Evolutionary conservation across 2,113 vertebrate species (phyloP), one percentile per base, ranked within the genome.

Genomic region (Sebastes schlegelii): DNA sequence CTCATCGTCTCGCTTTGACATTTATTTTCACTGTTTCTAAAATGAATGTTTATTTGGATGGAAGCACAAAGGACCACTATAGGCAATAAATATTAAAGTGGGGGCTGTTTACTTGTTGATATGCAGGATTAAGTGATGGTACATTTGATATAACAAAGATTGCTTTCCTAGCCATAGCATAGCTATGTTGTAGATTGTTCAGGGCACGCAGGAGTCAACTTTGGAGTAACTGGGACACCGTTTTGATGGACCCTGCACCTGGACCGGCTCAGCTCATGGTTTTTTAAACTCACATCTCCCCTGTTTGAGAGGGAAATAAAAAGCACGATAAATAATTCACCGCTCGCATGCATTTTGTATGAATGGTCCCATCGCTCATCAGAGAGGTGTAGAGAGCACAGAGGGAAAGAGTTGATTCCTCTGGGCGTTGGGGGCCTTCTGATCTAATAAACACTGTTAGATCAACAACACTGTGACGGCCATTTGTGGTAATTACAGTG

Each of bases 291-390:
- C 82, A 71, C 78, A 67, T 86, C 77, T 83, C 60, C 42, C 43
- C 60, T n/a, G 52, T 13, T 74, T 74, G 82, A 90, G 86, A 12
- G 77, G 42, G 72, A 82, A 88, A 90, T 84, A 85, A 92, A 94
- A 92, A 90, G 91, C 76, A 61, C 10, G 0, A 80, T 94, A 8
- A 94, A 95, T 94, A 91, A 94, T 95, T 94, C 88, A 95, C 64
- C 6, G 58, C 63, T 78, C 72, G 8, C 88, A 92, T 94, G 72
- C 82, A 94, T 93, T 93, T 92, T 92, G 70, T 66, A 91, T 91
- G 90, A 90, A 80, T 2, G 52, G 60, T 72, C 82, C 79, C 89
- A 77, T 89, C 74, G 77, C 62, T 91, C 86, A 86, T 83, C 87
- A 61, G 60, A 70, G 82, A 76, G 79, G 65, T 69, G 74, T 23